Evolutionary conservation across 2,113 vertebrate genomes (phyloP).

Genomic region (Oreotrochilus melanogaster): DNA sequence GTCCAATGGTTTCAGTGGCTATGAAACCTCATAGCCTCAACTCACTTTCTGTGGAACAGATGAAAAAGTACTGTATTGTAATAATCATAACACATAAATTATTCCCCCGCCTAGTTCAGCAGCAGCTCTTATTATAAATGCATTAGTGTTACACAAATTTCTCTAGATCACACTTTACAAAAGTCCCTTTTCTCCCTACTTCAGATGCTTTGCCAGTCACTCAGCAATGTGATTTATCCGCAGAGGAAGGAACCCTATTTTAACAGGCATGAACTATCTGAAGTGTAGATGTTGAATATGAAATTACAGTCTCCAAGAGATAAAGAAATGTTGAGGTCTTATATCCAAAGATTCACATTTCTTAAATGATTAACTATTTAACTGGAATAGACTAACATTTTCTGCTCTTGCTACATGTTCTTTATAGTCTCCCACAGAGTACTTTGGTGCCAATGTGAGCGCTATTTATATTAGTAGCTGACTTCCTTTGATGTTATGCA

Average conservation of each 20-base stretch:
- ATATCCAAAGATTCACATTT: not conserved
- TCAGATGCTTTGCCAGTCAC: not conserved
- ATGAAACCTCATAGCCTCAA: not conserved
- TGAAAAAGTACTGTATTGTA: not conserved
- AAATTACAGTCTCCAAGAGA: not conserved
- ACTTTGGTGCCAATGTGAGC: not conserved
- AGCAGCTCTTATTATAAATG: not conserved
- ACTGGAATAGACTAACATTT: slow-evolving; percentile 15
- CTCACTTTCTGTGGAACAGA: not conserved
- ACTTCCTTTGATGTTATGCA: slow-evolving; percentile 5
- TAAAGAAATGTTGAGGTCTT: not conserved
- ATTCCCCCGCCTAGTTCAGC: not conserved
- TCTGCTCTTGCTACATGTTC: not conserved
- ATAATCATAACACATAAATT: not conserved
- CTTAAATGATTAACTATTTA: not conserved
- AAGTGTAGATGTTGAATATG: not conserved
- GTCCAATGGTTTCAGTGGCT: not conserved
- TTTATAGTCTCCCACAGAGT: slow-evolving; percentile 4
- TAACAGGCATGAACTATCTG: not conserved
- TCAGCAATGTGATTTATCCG: not conserved
- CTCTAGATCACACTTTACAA: not conserved
- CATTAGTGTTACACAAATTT: not conserved
- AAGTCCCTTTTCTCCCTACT: not conserved
- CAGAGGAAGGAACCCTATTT: not conserved
- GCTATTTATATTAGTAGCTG: slow-evolving; percentile 1